These are phyloP conservation scores for Apodemus speciosus DNA, from an alignment of 2,113 vertebrate species.

Conservation along the genomic window DNA sequence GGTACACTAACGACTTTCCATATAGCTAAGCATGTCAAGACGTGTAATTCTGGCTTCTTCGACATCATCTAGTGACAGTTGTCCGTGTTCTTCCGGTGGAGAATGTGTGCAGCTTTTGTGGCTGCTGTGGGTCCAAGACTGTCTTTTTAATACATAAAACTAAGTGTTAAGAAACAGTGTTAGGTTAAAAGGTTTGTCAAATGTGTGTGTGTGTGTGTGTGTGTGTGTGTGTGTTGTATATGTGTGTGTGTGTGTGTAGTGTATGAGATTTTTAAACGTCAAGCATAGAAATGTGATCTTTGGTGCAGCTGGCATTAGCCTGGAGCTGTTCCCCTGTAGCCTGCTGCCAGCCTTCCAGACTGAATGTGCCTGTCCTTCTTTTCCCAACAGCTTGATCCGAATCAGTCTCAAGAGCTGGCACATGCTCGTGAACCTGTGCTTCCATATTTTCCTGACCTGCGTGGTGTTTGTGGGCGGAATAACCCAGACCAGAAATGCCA, in stretches of 20 bases:
- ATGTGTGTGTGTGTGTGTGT: not conserved
- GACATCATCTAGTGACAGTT: not conserved
- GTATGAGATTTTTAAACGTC: not conserved
- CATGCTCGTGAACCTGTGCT: constrained; percentile 96
- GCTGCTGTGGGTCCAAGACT: not conserved
- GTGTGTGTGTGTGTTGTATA: not conserved
- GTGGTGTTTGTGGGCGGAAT: constrained; percentile 94
- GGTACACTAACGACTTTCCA: not conserved
- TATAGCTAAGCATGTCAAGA: not conserved
- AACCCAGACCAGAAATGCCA: constrained; percentile 92
- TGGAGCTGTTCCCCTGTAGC: not conserved
- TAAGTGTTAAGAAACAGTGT: constrained; percentile 26
- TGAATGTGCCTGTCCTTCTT: constrained; percentile 5
- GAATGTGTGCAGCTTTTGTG: not conserved
- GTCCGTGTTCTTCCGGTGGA: not conserved
- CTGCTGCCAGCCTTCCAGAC: not conserved
- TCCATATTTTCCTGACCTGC: constrained; percentile 95
- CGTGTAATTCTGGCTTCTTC: not conserved
- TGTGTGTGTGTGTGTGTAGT: not conserved
- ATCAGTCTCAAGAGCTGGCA: constrained; percentile 98
- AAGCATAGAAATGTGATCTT: not conserved
- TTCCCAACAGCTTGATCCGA: constrained; percentile 84
- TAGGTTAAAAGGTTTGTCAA: not conserved
- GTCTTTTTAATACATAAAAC: not conserved
- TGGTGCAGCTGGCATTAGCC: not conserved